These are phyloP conservation scores for Psilanteris sp. DNA, from an alignment of 1,140 invertebrate species.

Conservation along the genomic window DNA sequence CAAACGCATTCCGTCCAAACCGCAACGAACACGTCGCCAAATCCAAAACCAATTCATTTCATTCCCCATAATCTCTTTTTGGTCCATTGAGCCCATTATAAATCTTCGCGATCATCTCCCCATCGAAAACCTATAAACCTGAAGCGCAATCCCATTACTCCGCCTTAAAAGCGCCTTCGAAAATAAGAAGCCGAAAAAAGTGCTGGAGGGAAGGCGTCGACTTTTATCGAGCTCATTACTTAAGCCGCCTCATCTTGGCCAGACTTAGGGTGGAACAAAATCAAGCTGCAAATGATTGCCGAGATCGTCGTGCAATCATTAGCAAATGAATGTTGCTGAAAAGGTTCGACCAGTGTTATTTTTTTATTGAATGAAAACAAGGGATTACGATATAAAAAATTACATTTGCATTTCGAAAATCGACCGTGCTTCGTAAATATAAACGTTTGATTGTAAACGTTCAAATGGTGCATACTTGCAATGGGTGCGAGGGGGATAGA, in stretches of 20 bases:
- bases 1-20: conserved; percentile 44
- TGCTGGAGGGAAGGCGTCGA: background rate
- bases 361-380: no score
- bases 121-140: conserved; percentile 53
- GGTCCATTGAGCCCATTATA: conserved; percentile 49
- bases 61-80: conserved; percentile 36
- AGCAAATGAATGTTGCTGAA: no score
- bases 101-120: conserved; percentile 27
- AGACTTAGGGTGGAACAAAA: conserved; percentile 21
- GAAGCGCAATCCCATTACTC: conserved; percentile 39
- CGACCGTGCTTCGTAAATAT: no score
- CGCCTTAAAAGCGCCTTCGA: conserved; percentile 18
- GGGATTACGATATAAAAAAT: no score
- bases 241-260: conserved; percentile 17
- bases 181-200: conserved; percentile 19
- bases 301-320: conserved; percentile 4
- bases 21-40: conserved; percentile 27
- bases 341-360: no score
- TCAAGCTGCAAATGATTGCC: conserved; percentile 24
- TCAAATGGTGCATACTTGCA: no score
- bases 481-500: no score
- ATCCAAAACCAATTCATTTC: conserved; percentile 45
- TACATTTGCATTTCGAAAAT: no score
- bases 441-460: no score
- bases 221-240: conserved; percentile 36